Conservation (phyloP, 2,113 vertebrate genomes). For the Channa maculata region DNA sequence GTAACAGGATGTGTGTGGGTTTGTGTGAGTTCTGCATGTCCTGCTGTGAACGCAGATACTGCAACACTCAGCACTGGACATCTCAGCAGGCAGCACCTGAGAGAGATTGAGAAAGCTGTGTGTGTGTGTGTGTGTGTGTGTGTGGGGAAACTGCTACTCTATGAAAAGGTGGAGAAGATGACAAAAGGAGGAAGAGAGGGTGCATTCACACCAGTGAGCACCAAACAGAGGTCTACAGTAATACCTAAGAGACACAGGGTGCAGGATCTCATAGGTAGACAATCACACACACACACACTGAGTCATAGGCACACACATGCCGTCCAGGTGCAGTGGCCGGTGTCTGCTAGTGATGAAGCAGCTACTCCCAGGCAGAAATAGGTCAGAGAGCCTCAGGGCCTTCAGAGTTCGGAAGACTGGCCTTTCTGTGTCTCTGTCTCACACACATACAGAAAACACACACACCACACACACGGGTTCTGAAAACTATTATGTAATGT, state of each 20-base stretch:
- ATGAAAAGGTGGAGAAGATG: conserved; percentile 47
- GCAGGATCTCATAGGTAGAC: conserved; percentile 4
- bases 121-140: conserved; percentile 39
- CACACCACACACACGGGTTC: too few relatives aligned
- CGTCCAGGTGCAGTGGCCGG: conserved; percentile 63
- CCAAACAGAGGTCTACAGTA: conserved; percentile 54
- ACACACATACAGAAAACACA: too few relatives aligned
- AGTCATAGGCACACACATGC: conserved; percentile 2
- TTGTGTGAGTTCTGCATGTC: conserved; percentile 42
- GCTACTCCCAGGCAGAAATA: conserved; percentile 73
- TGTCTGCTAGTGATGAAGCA: conserved; percentile 73
- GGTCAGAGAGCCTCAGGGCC: conserved; percentile 71
- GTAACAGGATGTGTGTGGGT: conserved; percentile 66
- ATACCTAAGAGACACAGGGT: conserved; percentile 45
- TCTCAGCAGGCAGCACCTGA: conserved; percentile 63
- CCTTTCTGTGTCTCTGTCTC: conserved; percentile 39
- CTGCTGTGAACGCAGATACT: conserved; percentile 71
- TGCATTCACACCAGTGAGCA: conserved; percentile 51
- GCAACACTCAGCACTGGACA: conserved; percentile 75
- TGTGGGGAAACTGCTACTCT: conserved; percentile 44
- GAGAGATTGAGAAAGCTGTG: conserved; percentile 48
- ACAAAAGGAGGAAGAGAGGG: conserved; percentile 41
- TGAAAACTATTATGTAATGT: too few relatives aligned
- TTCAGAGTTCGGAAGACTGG: conserved; percentile 48
- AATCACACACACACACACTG: conserved; percentile 13